A percentile compares a stretch with the other conserved stretches of the same genome.
phyloP scores from a whole-genome alignment of 1,140 invertebrate species.

The Drosophila orosa region DNA sequence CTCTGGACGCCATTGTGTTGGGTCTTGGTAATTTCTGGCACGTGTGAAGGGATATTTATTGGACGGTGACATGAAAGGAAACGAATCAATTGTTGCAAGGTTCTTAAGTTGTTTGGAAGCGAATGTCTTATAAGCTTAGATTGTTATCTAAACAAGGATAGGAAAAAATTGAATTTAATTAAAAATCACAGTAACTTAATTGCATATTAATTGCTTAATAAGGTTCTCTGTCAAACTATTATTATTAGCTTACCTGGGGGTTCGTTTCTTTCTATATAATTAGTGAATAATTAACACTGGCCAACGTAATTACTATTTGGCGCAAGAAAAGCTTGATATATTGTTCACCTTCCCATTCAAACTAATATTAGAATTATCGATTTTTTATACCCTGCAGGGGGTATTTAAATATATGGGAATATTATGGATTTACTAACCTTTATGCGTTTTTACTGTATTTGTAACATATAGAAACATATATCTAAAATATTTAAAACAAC shows the following conservation, averaged over 20 bases:
- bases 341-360: not conserved
- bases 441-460: too few species aligned
- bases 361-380: not conserved
- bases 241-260: not conserved
- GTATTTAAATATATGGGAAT: not conserved
- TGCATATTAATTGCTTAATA: not conserved
- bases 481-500: not conserved
- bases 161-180: not conserved
- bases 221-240: not conserved
- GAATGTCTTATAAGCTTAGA: not conserved
- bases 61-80: conserved; percentile 35
- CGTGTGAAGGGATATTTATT: conserved; percentile 69
- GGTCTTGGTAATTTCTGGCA: conserved; percentile 61
- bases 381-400: not conserved
- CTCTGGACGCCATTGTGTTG: not conserved
- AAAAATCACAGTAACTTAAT: too few species aligned
- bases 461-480: not conserved
- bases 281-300: not conserved
- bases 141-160: too few species aligned
- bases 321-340: not conserved
- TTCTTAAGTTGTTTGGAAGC: not conserved
- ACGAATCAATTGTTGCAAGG: not conserved
- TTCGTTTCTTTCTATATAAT: not conserved
- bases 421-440: not conserved
- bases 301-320: not conserved